Evolutionary conservation across 2,888 invertebrate species (phyloP), one percentile per base, ranked within the genome.

Genomic region (Habrosyne pyritoides): DNA sequence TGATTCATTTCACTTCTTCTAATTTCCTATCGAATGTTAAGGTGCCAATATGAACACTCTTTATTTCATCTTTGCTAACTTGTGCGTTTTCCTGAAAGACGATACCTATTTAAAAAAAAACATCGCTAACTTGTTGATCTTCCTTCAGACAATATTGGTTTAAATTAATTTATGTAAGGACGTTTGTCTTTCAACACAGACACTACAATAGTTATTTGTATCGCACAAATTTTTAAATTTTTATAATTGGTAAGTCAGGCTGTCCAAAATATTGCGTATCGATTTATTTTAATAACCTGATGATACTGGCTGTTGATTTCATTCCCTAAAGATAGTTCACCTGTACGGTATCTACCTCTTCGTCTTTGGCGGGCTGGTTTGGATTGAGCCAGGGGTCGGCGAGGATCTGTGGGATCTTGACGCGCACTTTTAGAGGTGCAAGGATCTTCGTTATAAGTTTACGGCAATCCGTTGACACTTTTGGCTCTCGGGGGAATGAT

Each of bases 361-460:
- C 89, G 22, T 88, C 84, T 73, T 83, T 90, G 0, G 76, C 55
- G n/a, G 79, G 63, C 63, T 86, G 88, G 72, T 83, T 85, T 6
- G 89, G 89, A 59, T 81, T 87, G 58, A 94, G 91, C 97, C 97
- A 97, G 24, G 92, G 74, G 80, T 97, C 96, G 47, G 89, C 93
- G 61, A 94, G 93, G 66, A 97, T 96, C 64, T 94, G 94, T 2
- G 93, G 87, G 59, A 97, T 94, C 67, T 93, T 93, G 46, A 95
- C 93, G 53, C 97, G 93, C 52, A 92, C 78, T 71, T 95, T 95
- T 59, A 96, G 86, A 0, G 97, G 96, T 2, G 96, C 93, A 58
- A 97, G 83, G 66, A 97, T 95, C 77, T 94, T 95, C 61, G 93
- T 93, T 59, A 97, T 95, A 58, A 96, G 85, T 50, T 94, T 93